These are phyloP conservation scores for Epinephelus coioides DNA, from an alignment of 2,797 vertebrate genomes.

Conservation along the genomic window DNA sequence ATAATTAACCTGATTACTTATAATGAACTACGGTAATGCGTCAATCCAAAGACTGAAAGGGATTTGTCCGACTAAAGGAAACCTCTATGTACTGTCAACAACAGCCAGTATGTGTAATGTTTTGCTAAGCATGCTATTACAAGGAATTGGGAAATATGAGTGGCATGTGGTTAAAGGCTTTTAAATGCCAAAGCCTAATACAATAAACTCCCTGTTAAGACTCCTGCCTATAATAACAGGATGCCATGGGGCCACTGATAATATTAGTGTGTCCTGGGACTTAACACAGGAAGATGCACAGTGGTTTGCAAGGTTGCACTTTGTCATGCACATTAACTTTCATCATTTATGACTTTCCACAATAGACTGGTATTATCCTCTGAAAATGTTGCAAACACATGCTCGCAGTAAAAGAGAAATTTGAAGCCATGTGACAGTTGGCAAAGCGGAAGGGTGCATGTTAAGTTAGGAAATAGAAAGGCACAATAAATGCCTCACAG, in stretches of 20 bases:
- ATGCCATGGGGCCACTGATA: slow-evolving; percentile 28
- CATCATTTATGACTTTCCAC: slow-evolving; percentile 64
- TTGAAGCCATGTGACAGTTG: slow-evolving; percentile 59
- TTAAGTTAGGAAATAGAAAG: slow-evolving; percentile 30
- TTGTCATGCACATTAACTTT: slow-evolving; percentile 45
- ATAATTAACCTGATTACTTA: not conserved
- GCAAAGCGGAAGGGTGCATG: slow-evolving; percentile 24
- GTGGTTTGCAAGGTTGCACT: slow-evolving; percentile 58
- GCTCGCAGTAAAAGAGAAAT: slow-evolving; percentile 61
- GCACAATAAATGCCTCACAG: slow-evolving; percentile 14
- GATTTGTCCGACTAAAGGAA: not conserved
- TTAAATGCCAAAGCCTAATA: slow-evolving; percentile 52
- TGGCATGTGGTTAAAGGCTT: slow-evolving; percentile 39
- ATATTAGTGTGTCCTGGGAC: slow-evolving; percentile 38
- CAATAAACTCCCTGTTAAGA: slow-evolving; percentile 36
- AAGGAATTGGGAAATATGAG: not conserved
- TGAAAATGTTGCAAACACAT: slow-evolving; percentile 54
- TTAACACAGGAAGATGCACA: slow-evolving; percentile 39
- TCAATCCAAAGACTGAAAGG: too few relatives aligned
- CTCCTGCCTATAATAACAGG: slow-evolving; percentile 30
- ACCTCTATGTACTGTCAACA: not conserved
- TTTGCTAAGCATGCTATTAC: not conserved
- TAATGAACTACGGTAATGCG: not conserved
- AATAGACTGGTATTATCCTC: slow-evolving; percentile 43
- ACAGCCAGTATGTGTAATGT: not conserved